Percentiles rank a stretch among this genome's conserved stretches.
These are phyloP conservation scores for Phrynocephalus versicolor DNA, from an alignment of 2,113 vertebrate species.

Conservation along the genomic window DNA sequence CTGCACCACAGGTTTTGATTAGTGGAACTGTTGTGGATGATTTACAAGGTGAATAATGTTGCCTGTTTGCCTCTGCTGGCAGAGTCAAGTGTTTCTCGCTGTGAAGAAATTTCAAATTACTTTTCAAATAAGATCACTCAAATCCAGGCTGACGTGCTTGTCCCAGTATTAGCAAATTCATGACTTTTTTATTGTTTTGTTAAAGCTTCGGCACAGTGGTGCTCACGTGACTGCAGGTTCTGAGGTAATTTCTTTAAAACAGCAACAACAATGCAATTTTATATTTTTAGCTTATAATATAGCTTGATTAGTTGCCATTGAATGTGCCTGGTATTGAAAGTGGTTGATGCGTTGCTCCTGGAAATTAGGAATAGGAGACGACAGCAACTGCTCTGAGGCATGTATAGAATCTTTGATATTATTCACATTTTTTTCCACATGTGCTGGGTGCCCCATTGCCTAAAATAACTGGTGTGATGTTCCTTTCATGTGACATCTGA, in stretches of 20 bases:
- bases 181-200: constrained; percentile 41
- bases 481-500: neutral
- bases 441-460: neutral
- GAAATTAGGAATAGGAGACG: neutral
- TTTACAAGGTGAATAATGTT: constrained; percentile 47
- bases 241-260: constrained; percentile 32
- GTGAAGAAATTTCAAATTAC: constrained; percentile 66
- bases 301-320: constrained; percentile 27
- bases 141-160: constrained; percentile 48
- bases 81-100: constrained; percentile 64
- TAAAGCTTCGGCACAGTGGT: constrained; percentile 22
- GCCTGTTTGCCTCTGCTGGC: constrained; percentile 24
- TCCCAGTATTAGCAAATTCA: constrained; percentile 55
- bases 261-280: constrained; percentile 32
- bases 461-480: too few species aligned
- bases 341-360: neutral
- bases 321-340: constrained; percentile 2
- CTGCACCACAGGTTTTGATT: constrained; percentile 49
- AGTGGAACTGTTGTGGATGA: constrained; percentile 60
- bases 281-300: constrained; percentile 35
- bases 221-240: constrained; percentile 51
- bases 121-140: constrained; percentile 61
- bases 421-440: neutral
- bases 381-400: neutral
- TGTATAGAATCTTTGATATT: neutral